Evolutionary conservation across 2,797 vertebrate species (phyloP), one percentile per base, ranked within the genome.

Genomic region (Uromys caudimaculatus): DNA sequence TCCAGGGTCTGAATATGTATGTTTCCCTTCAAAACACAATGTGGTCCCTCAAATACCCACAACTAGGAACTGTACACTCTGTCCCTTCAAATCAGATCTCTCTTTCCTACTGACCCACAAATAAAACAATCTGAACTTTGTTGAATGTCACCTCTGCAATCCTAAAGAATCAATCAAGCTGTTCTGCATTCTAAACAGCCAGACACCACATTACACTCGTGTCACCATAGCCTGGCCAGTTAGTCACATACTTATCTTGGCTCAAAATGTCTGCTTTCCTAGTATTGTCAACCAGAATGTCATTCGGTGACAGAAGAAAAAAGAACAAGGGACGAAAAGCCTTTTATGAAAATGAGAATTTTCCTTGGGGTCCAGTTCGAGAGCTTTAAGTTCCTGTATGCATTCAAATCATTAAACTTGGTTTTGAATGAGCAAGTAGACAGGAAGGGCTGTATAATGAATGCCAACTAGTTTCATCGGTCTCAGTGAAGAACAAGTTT

Each of bases 341-440:
- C 41, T 83, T 81, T 44, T 38, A 52, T 84, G 52, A 90, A 58
- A 76, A 92, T 85, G 52, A 87, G 32, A 69, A n/a, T 69, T 27
- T 52, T 3, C 62, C 21, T 52, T 52, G 84, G 32, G 62, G 54
- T 90, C 60, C 79, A 93, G 32, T 75, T 54, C 56, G 50, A 77
- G 35, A 92, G n/a, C 58, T 83, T 76, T 91, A 71, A 85, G 50
- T 92, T 84, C 56, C 44, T 93, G 56, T 14, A 75, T 44, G 44
- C 54, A 56, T 78, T 78, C 41, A 60, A 91, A 32, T n/a, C 64
- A 94, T 93, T 83, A 92, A 82, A 91, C 89, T 85, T 94, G 50
- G 44, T 96, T 93, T 86, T 81, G 13, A 58, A n/a, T 93, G 38
- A 92, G 58, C 47, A 90, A 92, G 58, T 69, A 90, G 50, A 35